phyloP scores from a whole-genome alignment of 1,140 invertebrate species.

The Sarcophaga bullata region DNA sequence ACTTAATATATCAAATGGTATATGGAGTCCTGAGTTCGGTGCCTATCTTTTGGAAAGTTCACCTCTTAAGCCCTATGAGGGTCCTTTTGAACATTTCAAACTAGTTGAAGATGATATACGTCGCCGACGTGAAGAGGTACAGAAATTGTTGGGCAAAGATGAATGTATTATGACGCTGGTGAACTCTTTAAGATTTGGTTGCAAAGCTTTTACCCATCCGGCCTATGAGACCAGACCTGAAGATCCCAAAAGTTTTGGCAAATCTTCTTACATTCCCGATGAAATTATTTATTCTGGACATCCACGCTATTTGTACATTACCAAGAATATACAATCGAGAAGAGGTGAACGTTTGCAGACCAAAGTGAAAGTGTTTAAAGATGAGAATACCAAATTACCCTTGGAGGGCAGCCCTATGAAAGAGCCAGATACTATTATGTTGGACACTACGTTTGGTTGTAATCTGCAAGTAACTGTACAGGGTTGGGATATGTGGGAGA shows the following conservation, averaged over 20 bases:
- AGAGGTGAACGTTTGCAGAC: slow-evolving; percentile 95
- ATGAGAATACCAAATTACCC: slow-evolving; percentile 84
- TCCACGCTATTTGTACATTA: slow-evolving; percentile 95
- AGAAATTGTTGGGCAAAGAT: slow-evolving; percentile 77
- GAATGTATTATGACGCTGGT: slow-evolving; percentile 92
- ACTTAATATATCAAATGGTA: slow-evolving; percentile 80
- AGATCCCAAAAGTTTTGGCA: slow-evolving; percentile 75
- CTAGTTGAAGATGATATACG: slow-evolving; percentile 98
- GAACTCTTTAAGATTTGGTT: slow-evolving; percentile 92
- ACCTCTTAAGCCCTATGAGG: slow-evolving; percentile 94
- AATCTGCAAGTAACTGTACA: slow-evolving; percentile 93
- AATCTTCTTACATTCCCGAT: slow-evolving; percentile 95
- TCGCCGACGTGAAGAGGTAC: slow-evolving; percentile 86
- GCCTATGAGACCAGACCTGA: slow-evolving; percentile 75
- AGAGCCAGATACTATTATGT: slow-evolving; percentile 87
- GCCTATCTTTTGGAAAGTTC: slow-evolving; percentile 99
- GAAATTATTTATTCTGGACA: slow-evolving; percentile 93
- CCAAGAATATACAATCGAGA: slow-evolving; percentile 90
- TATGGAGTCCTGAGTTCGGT: slow-evolving; percentile 98
- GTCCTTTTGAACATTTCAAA: slow-evolving; percentile 95
- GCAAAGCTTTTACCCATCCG: slow-evolving; percentile 90
- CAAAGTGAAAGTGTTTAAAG: slow-evolving; percentile 94
- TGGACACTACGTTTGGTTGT: slow-evolving; percentile 99
- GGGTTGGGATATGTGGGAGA: slow-evolving; percentile 96
- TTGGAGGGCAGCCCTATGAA: slow-evolving; percentile 77